Percentiles rank a stretch among this genome's conserved stretches.
Conservation (phyloP, 2,797 vertebrate species). For the Acropternis orthonyx region DNA sequence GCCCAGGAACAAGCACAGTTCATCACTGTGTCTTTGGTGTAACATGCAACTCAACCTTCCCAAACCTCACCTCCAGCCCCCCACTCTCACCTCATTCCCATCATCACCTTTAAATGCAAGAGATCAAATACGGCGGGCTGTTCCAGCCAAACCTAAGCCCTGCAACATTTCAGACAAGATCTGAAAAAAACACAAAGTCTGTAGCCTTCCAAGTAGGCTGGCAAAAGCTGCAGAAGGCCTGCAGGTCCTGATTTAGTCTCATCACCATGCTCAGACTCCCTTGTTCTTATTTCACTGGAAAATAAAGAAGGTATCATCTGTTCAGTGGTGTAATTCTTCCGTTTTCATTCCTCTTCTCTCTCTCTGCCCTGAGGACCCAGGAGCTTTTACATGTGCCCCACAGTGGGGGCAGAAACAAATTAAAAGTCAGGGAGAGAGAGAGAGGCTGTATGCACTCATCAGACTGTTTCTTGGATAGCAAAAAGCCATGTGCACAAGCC, state of each 20-base stretch:
- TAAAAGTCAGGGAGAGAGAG: neutral
- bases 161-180: neutral
- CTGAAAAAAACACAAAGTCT: neutral
- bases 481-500: neutral
- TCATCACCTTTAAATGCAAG: neutral
- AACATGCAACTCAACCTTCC: neutral
- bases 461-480: neutral
- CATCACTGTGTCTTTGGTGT: neutral
- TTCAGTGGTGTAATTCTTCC: neutral
- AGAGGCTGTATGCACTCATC: neutral
- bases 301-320: neutral
- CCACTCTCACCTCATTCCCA: neutral
- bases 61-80: neutral
- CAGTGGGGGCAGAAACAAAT: neutral
- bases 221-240: neutral
- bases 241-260: neutral
- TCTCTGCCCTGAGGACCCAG: neutral
- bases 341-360: neutral
- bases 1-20: neutral
- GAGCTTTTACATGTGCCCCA: neutral
- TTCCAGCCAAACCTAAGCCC: neutral
- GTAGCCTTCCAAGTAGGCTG: neutral
- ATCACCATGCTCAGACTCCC: neutral
- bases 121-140: neutral
- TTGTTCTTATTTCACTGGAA: neutral